These are phyloP conservation scores for Gymnopithys bicolor DNA, from an alignment of 2,797 vertebrate genomes.

Conservation along the genomic window DNA sequence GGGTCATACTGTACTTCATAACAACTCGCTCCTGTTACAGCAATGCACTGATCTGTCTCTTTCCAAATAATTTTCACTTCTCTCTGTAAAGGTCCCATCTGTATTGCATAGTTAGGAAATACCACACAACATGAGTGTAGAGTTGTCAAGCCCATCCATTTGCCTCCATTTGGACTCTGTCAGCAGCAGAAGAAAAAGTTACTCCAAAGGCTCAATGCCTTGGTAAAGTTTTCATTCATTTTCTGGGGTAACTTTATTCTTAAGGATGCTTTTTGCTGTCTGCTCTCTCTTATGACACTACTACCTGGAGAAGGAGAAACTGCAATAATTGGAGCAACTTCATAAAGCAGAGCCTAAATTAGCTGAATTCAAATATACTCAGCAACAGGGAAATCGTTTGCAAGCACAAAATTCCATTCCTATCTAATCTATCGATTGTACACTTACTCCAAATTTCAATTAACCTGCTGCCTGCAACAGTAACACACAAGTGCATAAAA, in stretches of 20 bases:
- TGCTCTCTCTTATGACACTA: not conserved
- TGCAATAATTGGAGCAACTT: not conserved
- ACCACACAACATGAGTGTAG: accelerated
- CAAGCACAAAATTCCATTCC: not conserved
- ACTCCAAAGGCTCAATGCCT: not conserved
- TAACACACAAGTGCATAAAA: not conserved
- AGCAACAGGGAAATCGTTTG: not conserved
- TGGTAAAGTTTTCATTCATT: not conserved
- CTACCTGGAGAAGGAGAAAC: not conserved
- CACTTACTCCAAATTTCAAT: not conserved
- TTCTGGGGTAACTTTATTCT: not conserved
- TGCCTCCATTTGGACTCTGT: not conserved
- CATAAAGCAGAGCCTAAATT: not conserved
- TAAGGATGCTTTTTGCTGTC: not conserved
- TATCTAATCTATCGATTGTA: not conserved
- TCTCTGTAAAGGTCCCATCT: not conserved
- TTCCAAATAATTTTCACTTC: not conserved
- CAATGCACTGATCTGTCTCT: not conserved
- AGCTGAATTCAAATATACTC: not conserved
- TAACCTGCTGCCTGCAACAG: not conserved
- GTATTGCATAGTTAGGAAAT: not conserved
- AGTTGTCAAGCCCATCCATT: not conserved
- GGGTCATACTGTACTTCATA: not conserved
- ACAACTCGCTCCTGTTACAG: not conserved
- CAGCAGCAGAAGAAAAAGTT: not conserved